phyloP scores from a whole-genome alignment of 2,113 vertebrate genomes.

The Cinclus cinclus region DNA sequence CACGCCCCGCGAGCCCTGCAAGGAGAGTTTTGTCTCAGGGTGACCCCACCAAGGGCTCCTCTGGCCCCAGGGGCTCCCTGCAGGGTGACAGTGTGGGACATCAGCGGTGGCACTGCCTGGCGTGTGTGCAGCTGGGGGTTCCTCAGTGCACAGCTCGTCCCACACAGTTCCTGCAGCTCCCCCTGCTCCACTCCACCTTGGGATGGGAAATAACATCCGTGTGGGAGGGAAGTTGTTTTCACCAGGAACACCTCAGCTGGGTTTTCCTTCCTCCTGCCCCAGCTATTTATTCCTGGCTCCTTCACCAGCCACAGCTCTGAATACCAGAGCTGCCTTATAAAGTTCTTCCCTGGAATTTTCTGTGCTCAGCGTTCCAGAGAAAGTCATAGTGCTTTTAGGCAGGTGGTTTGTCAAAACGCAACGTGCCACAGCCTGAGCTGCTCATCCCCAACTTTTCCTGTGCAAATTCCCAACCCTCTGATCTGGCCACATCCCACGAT shows the following conservation, averaged over 20 bases:
- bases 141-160: fast-evolving
- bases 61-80: not conserved
- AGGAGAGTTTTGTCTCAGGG: not conserved
- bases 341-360: not conserved
- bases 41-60: not conserved
- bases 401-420: not conserved
- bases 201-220: not conserved
- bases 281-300: not conserved
- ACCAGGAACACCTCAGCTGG: fast-evolving
- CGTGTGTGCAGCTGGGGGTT: not conserved
- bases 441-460: not conserved
- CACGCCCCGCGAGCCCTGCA: constrained; percentile 79
- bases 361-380: fast-evolving
- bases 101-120: fast-evolving
- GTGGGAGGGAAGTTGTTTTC: not conserved
- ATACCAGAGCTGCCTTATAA: not conserved
- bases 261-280: not conserved
- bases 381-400: not conserved
- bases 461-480: not conserved
- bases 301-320: not conserved
- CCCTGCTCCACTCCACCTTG: not conserved
- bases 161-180: not conserved
- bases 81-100: not conserved
- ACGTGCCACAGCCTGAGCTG: not conserved
- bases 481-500: not conserved